A percentile compares a stretch with the other conserved stretches of the same genome.
Conservation (phyloP, 2,797 vertebrate genomes). For the Falco berigora region DNA sequence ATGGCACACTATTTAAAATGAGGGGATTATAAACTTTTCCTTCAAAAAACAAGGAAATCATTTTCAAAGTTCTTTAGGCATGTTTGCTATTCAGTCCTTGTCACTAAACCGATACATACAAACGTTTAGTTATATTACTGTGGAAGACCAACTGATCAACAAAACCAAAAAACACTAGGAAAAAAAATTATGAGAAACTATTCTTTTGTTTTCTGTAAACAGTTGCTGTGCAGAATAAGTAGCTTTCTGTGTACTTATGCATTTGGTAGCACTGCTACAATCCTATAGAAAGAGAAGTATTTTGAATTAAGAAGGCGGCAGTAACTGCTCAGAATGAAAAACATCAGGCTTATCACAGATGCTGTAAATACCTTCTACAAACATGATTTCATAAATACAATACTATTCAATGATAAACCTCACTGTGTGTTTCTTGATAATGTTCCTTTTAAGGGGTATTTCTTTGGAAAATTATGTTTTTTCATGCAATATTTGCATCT, state of each 20-base stretch:
- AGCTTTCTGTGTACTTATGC: not conserved
- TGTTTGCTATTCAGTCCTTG: not conserved
- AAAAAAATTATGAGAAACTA: not conserved
- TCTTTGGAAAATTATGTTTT: not conserved
- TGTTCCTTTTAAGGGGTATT: not conserved
- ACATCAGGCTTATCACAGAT: not conserved
- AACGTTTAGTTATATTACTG: not conserved
- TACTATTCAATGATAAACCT: rapidly evolving
- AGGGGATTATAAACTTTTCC: not conserved
- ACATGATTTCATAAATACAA: not conserved
- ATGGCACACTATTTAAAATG: not conserved
- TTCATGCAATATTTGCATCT: not conserved
- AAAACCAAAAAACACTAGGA: not conserved
- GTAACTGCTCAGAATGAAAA: not conserved
- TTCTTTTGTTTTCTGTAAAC: not conserved
- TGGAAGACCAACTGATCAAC: not conserved
- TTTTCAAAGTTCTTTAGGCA: not conserved
- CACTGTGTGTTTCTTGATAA: not conserved
- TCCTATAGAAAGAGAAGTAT: not conserved
- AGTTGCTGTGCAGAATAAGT: not conserved
- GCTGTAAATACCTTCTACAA: not conserved
- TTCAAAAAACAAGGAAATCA: not conserved
- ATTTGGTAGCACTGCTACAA: not conserved
- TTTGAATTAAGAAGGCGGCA: not conserved
- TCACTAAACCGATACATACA: not conserved